Percentiles rank a stretch among this genome's conserved stretches.
These are phyloP conservation scores for Dolichallabes microphthalmus DNA, from an alignment of 2,113 vertebrate genomes.

Conservation along the genomic window DNA sequence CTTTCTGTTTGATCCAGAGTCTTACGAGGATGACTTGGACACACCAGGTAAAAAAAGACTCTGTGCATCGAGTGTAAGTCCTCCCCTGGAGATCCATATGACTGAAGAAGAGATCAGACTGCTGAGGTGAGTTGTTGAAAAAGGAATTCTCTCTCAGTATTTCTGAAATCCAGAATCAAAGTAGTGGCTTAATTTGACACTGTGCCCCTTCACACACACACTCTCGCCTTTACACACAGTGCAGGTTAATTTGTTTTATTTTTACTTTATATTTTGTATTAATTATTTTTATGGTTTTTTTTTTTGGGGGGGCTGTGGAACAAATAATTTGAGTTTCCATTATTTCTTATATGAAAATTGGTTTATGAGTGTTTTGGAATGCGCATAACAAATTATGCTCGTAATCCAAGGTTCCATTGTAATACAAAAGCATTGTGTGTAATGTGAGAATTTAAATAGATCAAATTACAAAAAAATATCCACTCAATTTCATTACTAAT, in stretches of 20 bases:
- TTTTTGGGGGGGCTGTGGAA: too few species aligned
- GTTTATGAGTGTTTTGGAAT: too few species aligned
- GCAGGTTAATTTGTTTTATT: too few species aligned
- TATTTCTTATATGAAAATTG: too few species aligned
- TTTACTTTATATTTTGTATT: too few species aligned
- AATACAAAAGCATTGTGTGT: neutral
- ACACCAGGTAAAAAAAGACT: conserved; percentile 76
- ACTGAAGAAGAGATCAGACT: conserved; percentile 86
- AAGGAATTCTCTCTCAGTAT: neutral
- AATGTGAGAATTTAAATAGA: neutral
- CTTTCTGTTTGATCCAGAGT: conserved; percentile 75
- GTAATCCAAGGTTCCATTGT: neutral
- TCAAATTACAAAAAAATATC: neutral
- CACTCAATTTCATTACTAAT: neutral
- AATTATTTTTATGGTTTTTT: too few species aligned
- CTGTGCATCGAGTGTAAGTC: conserved; percentile 80
- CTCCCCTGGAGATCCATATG: conserved; percentile 83
- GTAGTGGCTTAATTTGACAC: too few species aligned
- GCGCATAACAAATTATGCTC: too few species aligned
- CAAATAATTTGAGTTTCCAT: too few species aligned
- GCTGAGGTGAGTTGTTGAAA: conserved; percentile 74
- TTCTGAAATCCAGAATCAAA: neutral
- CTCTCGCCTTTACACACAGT: too few species aligned
- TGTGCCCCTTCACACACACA: too few species aligned
- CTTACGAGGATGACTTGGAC: conserved; percentile 81